phyloP scores from a whole-genome alignment of 2,888 invertebrate genomes.

The Lasioglossum leucozonium region DNA sequence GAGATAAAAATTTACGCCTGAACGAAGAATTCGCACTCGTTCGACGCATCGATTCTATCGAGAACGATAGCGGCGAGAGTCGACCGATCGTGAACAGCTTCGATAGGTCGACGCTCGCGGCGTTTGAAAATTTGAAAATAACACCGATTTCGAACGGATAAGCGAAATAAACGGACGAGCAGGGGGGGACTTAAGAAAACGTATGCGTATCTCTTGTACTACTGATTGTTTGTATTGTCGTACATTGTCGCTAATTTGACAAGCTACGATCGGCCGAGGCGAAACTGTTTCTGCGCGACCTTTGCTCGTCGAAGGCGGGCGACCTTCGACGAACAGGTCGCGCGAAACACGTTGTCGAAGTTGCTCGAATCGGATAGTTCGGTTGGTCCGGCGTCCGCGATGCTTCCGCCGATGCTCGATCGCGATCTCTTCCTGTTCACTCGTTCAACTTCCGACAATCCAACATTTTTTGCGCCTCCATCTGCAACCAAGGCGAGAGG shows the following conservation, averaged over 20 bases:
- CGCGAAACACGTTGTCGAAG: not conserved
- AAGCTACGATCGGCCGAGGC: slow-evolving; percentile 21
- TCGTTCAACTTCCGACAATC: slow-evolving; percentile 72
- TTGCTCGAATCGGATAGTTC: slow-evolving; percentile 2
- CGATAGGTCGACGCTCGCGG: not conserved
- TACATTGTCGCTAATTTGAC: slow-evolving; percentile 49
- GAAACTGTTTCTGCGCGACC: not conserved
- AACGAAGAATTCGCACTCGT: not conserved
- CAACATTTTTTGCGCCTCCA: slow-evolving; percentile 73
- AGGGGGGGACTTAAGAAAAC: slow-evolving; percentile 14
- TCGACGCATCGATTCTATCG: slow-evolving; percentile 2
- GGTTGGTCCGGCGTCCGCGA: slow-evolving; percentile 12
- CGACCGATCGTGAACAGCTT: not conserved
- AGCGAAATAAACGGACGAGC: not conserved
- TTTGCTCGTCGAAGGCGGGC: not conserved
- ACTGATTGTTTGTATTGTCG: slow-evolving; percentile 55
- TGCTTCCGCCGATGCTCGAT: not conserved
- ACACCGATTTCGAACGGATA: not conserved
- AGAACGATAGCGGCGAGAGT: not conserved
- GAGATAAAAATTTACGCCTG: not conserved
- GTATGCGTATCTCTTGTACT: slow-evolving; percentile 37
- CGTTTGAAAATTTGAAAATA: not conserved
- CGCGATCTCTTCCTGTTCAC: slow-evolving; percentile 35
- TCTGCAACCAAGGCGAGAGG: slow-evolving; percentile 61
- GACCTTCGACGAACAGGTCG: slow-evolving; percentile 8